Evolutionary conservation across 2,113 vertebrate species (phyloP).

Genomic region (Callocephalon fimbriatum): DNA sequence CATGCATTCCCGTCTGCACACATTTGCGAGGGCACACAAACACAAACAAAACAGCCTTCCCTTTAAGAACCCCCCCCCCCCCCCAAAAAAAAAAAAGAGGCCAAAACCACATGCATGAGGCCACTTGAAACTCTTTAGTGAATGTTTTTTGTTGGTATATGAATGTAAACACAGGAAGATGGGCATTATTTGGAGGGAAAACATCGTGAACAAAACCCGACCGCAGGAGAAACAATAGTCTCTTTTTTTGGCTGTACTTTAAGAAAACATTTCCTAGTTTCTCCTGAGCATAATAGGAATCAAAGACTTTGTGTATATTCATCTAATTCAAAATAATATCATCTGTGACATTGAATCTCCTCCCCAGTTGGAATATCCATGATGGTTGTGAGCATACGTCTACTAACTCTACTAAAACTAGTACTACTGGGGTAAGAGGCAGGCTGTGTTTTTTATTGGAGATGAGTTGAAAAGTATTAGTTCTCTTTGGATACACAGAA

Average conservation of each 20-base stretch:
- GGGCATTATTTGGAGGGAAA: conserved; percentile 22
- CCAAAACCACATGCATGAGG: neutral
- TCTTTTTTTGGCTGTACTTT: neutral
- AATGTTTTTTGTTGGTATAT: neutral
- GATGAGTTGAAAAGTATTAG: neutral
- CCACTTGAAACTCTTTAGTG: neutral
- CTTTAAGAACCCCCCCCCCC: neutral
- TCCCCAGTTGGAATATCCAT: neutral
- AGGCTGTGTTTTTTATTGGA: neutral
- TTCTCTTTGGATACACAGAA: neutral
- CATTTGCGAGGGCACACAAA: rapidly evolving
- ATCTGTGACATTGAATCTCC: neutral
- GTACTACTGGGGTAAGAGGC: neutral
- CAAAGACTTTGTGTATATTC: neutral
- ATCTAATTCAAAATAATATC: neutral
- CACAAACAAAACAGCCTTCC: neutral
- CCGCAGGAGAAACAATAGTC: conserved; percentile 16
- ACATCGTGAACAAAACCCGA: neutral
- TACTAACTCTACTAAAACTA: neutral
- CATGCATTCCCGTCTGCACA: neutral
- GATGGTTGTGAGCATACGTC: neutral
- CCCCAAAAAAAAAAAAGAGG: neutral
- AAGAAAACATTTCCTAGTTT: conserved; percentile 26
- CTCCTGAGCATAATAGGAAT: neutral
- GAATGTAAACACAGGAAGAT: conserved; percentile 48